phyloP scores from a whole-genome alignment of 2,113 vertebrate genomes.

The Limnothrissa miodon region DNA sequence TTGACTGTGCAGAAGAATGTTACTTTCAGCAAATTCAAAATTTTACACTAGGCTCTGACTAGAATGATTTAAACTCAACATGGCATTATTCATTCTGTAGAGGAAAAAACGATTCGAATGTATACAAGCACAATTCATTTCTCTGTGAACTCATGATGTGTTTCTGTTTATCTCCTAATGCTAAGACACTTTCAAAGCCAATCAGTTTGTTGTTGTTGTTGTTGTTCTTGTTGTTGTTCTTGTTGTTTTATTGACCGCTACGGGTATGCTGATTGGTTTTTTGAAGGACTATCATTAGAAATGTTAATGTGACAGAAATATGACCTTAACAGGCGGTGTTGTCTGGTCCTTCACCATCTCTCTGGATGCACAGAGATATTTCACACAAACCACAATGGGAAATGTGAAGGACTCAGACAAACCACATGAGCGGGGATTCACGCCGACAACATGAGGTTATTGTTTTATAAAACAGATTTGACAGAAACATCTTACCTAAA shows the following conservation, averaged over 20 bases:
- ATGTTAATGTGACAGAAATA: slow-evolving; percentile 37
- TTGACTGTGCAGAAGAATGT: neutral
- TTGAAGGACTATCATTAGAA: slow-evolving; percentile 31
- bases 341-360: slow-evolving; percentile 59
- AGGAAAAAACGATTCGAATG: neutral
- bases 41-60: neutral
- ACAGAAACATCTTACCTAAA: slow-evolving; percentile 33
- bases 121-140: neutral
- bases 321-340: slow-evolving; percentile 9
- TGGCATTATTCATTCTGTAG: neutral
- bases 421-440: slow-evolving; percentile 38
- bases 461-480: slow-evolving; percentile 14
- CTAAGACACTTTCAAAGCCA: slow-evolving; percentile 37
- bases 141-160: neutral
- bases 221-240: slow-evolving; percentile 41
- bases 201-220: slow-evolving; percentile 39
- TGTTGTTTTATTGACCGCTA: slow-evolving; percentile 48
- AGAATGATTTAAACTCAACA: neutral
- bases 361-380: slow-evolving; percentile 57
- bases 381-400: slow-evolving; percentile 45
- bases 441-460: slow-evolving; percentile 28
- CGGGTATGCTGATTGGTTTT: slow-evolving; percentile 25
- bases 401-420: slow-evolving; percentile 38
- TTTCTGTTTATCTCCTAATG: slow-evolving; percentile 35
- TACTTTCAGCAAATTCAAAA: neutral